Percentiles rank a stretch among this genome's conserved stretches.
phyloP scores from a whole-genome alignment of 2,888 invertebrate genomes.

The Macaria liturata region DNA sequence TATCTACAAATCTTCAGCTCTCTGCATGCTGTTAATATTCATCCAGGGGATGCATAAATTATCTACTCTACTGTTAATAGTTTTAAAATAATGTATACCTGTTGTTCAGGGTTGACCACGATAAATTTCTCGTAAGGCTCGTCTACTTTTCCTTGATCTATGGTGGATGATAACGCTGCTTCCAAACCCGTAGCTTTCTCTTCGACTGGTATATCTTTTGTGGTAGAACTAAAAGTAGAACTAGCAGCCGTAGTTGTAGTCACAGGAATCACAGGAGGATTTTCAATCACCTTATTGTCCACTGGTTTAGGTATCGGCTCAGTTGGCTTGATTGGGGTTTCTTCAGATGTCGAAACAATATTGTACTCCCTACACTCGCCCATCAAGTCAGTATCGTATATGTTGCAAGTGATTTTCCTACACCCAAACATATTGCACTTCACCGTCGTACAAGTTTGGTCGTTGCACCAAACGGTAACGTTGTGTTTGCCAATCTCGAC shows the following conservation, averaged over 20 bases:
- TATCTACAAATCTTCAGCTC: no score
- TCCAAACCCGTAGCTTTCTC: slow-evolving; percentile 64
- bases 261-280: slow-evolving; percentile 20
- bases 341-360: slow-evolving; percentile 47
- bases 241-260: slow-evolving; percentile 18
- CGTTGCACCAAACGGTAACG: slow-evolving; percentile 74
- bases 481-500: slow-evolving; percentile 61
- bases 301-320: slow-evolving; percentile 29
- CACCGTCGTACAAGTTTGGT: slow-evolving; percentile 76
- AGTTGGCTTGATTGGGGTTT: slow-evolving; percentile 39
- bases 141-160: slow-evolving; percentile 39
- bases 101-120: slow-evolving; percentile 32
- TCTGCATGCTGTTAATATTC: no score
- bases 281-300: slow-evolving; percentile 28
- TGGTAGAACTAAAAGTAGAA: slow-evolving; percentile 24
- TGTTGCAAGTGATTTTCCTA: slow-evolving; percentile 67
- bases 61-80: neutral
- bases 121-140: slow-evolving; percentile 23
- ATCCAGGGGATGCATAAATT: no score
- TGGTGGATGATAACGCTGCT: slow-evolving; percentile 63
- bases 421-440: slow-evolving; percentile 66
- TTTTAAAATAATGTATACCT: slow-evolving; percentile 36
- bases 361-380: slow-evolving; percentile 73
- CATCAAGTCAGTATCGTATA: slow-evolving; percentile 73
- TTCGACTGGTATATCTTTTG: slow-evolving; percentile 36